phyloP scores from a whole-genome alignment of 1,140 invertebrate species.

The Sinella curviseta region DNA sequence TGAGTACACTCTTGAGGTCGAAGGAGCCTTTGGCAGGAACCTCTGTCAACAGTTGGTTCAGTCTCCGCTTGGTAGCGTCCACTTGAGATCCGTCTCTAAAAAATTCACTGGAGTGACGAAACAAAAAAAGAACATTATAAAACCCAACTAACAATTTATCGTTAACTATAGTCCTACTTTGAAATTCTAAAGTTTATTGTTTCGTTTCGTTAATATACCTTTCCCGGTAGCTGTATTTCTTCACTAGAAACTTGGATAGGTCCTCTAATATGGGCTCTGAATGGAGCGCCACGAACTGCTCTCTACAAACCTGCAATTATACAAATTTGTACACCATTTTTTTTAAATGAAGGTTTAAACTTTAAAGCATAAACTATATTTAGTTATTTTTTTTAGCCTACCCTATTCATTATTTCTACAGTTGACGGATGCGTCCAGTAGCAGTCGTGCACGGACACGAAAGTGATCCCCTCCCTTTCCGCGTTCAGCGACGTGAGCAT shows the following conservation, averaged over 20 bases:
- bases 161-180: conserved; percentile 2
- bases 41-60: conserved; percentile 63
- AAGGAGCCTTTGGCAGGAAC: conserved; percentile 74
- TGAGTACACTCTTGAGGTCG: conserved; percentile 70
- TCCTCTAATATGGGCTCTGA: conserved; percentile 88
- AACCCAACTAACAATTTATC: no score
- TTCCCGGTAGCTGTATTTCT: conserved; percentile 65
- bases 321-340: no score
- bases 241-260: conserved; percentile 73
- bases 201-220: conserved; percentile 57
- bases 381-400: conserved; percentile 53
- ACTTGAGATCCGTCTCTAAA: conserved; percentile 57
- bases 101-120: conserved; percentile 58
- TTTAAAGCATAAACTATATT: conserved; percentile 15
- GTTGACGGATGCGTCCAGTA: conserved; percentile 95
- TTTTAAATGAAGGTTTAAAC: conserved; percentile 32
- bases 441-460: conserved; percentile 97
- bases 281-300: conserved; percentile 95
- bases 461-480: conserved; percentile 77
- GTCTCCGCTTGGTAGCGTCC: conserved; percentile 61
- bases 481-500: conserved; percentile 94
- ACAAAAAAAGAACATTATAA: conserved; percentile 17
- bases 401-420: conserved; percentile 87
- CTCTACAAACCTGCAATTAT: conserved; percentile 76
- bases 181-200: neutral